Evolutionary conservation across 1,140 invertebrate genomes (phyloP).

Genomic region (Bombus polaris): DNA sequence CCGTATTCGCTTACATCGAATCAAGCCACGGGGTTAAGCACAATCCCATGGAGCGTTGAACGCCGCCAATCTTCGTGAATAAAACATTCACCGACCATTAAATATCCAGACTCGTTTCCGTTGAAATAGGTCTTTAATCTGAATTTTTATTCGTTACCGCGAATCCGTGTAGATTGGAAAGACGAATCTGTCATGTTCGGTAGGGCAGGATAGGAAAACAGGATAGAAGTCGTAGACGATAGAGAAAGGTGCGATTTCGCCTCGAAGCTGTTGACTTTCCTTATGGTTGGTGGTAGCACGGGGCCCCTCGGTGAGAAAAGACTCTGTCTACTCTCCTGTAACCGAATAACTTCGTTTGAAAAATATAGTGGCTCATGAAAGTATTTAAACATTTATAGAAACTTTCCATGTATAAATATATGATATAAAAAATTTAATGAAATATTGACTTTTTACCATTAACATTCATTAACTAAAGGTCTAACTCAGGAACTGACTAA

Average conservation of each 20-base stretch:
- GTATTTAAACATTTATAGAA: not conserved
- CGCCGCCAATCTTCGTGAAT: slow-evolving; percentile 1
- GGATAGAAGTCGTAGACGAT: not conserved
- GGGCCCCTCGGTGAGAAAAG: slow-evolving; percentile 59
- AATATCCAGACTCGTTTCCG: slow-evolving; percentile 25
- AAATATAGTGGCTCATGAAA: not conserved
- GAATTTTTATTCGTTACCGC: slow-evolving; percentile 36
- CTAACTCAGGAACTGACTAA: no score
- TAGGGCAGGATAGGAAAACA: not conserved
- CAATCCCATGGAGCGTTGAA: not conserved
- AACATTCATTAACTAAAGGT: no score
- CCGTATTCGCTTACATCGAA: not conserved
- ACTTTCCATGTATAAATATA: not conserved
- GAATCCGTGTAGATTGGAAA: not conserved
- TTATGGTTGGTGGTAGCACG: slow-evolving; percentile 44
- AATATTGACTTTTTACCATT: no score
- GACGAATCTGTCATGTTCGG: not conserved
- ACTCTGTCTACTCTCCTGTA: slow-evolving; percentile 47
- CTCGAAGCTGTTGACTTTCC: slow-evolving; percentile 70
- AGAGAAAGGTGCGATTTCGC: slow-evolving; percentile 55
- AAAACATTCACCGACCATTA: slow-evolving; percentile 43
- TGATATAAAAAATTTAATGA: no score
- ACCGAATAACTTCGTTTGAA: not conserved
- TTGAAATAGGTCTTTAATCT: slow-evolving; percentile 1
- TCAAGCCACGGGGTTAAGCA: not conserved